Evolutionary conservation across 2,797 vertebrate genomes (phyloP).

Genomic region (Ctenochaetus hawaiiensis): DNA sequence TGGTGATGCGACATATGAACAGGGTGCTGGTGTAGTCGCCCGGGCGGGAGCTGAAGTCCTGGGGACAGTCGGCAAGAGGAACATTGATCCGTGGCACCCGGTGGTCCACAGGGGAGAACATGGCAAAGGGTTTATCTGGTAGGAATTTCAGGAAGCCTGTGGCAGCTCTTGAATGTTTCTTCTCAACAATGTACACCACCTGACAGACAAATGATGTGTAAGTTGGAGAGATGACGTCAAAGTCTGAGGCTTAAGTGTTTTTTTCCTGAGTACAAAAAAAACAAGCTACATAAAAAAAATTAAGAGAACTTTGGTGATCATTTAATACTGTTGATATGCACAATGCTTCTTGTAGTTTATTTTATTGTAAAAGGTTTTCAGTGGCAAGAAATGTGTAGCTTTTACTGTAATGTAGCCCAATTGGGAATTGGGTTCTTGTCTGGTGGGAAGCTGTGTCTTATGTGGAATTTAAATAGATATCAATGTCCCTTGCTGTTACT

Average conservation of each 20-base stretch:
- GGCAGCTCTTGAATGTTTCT: conserved; percentile 94
- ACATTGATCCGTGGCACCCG: conserved; percentile 93
- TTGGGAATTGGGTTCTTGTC: neutral
- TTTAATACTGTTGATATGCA: no score
- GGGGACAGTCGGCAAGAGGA: conserved; percentile 91
- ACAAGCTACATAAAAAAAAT: neutral
- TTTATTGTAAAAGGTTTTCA: no score
- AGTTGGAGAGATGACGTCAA: neutral
- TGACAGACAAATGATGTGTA: conserved; percentile 60
- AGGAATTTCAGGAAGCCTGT: conserved; percentile 94
- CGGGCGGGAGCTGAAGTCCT: conserved; percentile 87
- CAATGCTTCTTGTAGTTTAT: no score
- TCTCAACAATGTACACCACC: conserved; percentile 96
- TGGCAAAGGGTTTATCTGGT: conserved; percentile 91
- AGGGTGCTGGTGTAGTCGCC: conserved; percentile 90
- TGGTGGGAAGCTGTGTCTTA: neutral
- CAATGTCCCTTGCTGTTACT: no score
- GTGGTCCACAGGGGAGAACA: conserved; percentile 97
- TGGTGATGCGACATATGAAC: conserved; percentile 94
- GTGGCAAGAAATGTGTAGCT: neutral
- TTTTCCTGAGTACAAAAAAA: neutral
- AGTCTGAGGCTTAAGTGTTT: neutral
- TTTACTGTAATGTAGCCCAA: neutral
- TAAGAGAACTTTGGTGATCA: neutral
- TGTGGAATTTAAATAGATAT: no score